Evolutionary conservation across 1,140 invertebrate species (phyloP), one percentile per base, ranked within the genome.

Genomic region (Pseudomyrmex pallidus): DNA sequence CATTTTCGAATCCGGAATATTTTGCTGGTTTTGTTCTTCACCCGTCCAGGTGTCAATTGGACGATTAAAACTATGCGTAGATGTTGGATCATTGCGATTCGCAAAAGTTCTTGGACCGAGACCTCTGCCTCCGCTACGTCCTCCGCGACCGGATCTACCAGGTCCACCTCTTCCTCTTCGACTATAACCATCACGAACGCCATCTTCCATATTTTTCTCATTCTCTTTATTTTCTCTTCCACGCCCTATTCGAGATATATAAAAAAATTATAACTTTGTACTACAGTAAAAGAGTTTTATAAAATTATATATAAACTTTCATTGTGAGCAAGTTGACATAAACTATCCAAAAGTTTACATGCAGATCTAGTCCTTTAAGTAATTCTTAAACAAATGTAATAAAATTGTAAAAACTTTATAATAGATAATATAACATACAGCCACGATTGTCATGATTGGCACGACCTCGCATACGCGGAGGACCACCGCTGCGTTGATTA

Each of bases 191-290:
- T 90, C 93, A 20, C 93, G 90, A 54, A 93, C 90, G 15, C 89
- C 90, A 44, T 95, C 94, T 84, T 95, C 94, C 90, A 95, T 92
- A 82, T 95, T 95, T 85, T 93, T 94, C 85, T 96, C 95, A 83
- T 96, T 96, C 85, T 96, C 95, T 88, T 96, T 96, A 84, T 95
- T 96, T 89, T 96, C 95, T 67, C 95, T 92, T 83, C 95, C 95
- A 82, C 95, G 94, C 95, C 95, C 95, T 95, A 91, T 8, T 9
- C 35, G 9, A 17, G 54, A 54, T 15, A 82, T 17, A 68, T 35
- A n/a, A 50, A 25, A 54, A 59, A 20, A 35, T 50, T 35, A 56
- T 44, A 1, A 17, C 5, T 35, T 35, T 35, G 35, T 35, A 35
- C 5, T 5, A 35, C 7, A 35, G 5, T 35, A 35, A 35, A 0